phyloP scores from a whole-genome alignment of 2,113 vertebrate genomes.

The Triplophysa rosa region DNA sequence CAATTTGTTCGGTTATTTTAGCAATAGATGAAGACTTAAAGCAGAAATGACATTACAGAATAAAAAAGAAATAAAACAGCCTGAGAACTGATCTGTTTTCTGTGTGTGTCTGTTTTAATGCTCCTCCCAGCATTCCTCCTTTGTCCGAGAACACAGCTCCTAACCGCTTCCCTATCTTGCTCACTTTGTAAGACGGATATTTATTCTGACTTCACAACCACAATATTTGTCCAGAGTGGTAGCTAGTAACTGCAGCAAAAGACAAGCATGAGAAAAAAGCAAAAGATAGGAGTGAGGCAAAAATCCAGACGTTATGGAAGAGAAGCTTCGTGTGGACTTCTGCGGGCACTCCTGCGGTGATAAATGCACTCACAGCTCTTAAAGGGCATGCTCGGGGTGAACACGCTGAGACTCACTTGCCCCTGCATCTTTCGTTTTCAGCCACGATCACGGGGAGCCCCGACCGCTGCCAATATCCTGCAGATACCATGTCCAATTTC shows the following conservation, averaged over 20 bases:
- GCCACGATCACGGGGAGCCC: neutral
- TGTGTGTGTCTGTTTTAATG: neutral
- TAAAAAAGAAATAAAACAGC: neutral
- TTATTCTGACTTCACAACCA: constrained; percentile 31
- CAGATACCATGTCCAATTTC: constrained; percentile 7
- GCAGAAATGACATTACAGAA: neutral
- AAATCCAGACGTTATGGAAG: constrained; percentile 26
- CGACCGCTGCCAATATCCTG: constrained; percentile 21
- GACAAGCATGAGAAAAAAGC: neutral
- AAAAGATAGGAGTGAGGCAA: neutral
- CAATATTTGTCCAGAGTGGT: constrained; percentile 18
- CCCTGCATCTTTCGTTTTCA: constrained; percentile 19
- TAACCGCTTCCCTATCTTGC: constrained; percentile 13
- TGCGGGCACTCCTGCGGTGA: constrained; percentile 39
- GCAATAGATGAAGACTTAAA: neutral
- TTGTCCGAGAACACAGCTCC: constrained; percentile 15
- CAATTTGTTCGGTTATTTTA: neutral
- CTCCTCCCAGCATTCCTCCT: neutral
- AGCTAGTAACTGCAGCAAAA: constrained; percentile 9
- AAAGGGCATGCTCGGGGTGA: constrained; percentile 50
- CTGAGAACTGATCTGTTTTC: neutral
- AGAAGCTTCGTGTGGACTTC: constrained; percentile 41
- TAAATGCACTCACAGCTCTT: constrained; percentile 51
- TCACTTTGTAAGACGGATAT: constrained; percentile 21
- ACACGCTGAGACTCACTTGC: constrained; percentile 34